Evolutionary conservation across 2,797 vertebrate genomes (phyloP).

Genomic region (Anabas testudineus): DNA sequence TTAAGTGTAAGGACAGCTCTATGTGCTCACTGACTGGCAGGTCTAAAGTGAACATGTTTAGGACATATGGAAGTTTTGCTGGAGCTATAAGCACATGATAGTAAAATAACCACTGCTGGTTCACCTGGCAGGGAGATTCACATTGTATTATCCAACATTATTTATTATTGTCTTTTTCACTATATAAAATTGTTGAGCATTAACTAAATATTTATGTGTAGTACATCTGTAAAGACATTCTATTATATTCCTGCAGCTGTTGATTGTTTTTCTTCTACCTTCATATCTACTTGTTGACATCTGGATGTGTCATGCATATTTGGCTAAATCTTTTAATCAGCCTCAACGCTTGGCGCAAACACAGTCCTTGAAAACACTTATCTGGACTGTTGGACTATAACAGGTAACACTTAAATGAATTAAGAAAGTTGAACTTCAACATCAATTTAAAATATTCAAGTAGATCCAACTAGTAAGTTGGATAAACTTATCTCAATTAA

Average conservation of each 20-base stretch:
- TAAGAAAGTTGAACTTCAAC: too few relatives aligned
- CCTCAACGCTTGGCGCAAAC: neutral
- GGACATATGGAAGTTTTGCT: neutral
- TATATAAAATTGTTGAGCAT: neutral
- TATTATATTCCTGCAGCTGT: neutral
- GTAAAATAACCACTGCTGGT: neutral
- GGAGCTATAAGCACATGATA: neutral
- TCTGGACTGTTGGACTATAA: neutral
- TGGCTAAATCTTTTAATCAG: constrained; percentile 42
- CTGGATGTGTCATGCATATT: constrained; percentile 20
- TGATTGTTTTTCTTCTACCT: neutral
- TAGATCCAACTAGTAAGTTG: too few relatives aligned
- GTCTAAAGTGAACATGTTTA: constrained; percentile 2
- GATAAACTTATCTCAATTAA: too few relatives aligned
- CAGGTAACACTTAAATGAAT: too few relatives aligned
- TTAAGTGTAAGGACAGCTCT: constrained; percentile 57
- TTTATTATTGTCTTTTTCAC: neutral
- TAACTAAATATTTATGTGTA: neutral
- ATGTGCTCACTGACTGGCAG: constrained; percentile 33
- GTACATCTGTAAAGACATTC: neutral
- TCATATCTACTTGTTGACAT: constrained; percentile 1
- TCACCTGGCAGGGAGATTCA: neutral
- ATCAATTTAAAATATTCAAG: too few relatives aligned
- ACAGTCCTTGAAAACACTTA: constrained; percentile 16
- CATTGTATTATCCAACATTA: neutral